Evolutionary conservation across 1,140 invertebrate genomes (phyloP).

Genomic region (Calliopsis andreniformis): DNA sequence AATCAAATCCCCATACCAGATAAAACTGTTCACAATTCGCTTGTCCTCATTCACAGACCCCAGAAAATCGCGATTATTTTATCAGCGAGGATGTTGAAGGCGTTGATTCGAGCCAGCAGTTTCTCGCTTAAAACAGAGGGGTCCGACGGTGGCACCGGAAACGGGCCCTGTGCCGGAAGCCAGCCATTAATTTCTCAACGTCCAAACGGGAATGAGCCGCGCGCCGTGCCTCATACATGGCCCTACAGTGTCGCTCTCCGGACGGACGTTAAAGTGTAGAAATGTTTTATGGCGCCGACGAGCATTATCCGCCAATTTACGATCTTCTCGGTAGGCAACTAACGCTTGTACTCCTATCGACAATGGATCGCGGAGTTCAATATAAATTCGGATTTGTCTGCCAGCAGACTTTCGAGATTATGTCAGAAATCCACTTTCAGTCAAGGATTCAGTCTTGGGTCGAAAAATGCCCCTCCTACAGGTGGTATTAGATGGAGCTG

Average conservation of each 20-base stretch:
- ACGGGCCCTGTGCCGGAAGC: slow-evolving; percentile 40
- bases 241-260: slow-evolving; percentile 37
- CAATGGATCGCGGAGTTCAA: slow-evolving; percentile 27
- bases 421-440: no score
- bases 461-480: no score
- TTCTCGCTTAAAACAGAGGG: slow-evolving; percentile 16
- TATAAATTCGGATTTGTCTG: slow-evolving; percentile 45
- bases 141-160: slow-evolving; percentile 26
- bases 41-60: no score
- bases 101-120: slow-evolving; percentile 30
- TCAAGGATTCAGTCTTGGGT: no score
- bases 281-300: slow-evolving; percentile 67
- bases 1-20: no score
- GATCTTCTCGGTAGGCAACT: slow-evolving; percentile 44
- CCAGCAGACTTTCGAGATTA: no score
- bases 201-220: slow-evolving; percentile 26
- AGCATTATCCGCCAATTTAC: slow-evolving; percentile 70
- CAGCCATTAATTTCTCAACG: slow-evolving; percentile 60
- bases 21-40: no score
- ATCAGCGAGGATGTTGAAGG: neutral
- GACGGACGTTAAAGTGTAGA: slow-evolving; percentile 61
- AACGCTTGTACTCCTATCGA: slow-evolving; percentile 22
- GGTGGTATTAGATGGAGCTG: no score
- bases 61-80: neutral
- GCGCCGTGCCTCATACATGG: slow-evolving; percentile 13